Conservation (phyloP, 2,888 invertebrate genomes). For the Chalcosyrphus nemorum region DNA sequence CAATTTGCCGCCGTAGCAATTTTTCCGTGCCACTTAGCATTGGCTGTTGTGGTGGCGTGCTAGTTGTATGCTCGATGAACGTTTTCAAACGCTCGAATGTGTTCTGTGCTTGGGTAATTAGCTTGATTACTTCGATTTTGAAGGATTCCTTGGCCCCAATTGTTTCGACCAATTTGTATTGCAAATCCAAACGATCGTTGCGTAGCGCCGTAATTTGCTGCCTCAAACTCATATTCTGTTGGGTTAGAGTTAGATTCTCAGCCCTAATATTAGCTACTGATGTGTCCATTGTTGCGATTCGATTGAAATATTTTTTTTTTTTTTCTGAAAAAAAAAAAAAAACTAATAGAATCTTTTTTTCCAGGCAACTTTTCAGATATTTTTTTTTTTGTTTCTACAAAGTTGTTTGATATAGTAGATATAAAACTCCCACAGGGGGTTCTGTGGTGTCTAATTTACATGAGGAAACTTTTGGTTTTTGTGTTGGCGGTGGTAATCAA, state of each 20-base stretch:
- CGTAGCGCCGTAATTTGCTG: conserved; percentile 41
- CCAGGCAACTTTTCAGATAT: conserved; percentile 1
- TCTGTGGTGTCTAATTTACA: conserved; percentile 17
- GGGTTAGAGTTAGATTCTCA: conserved; percentile 16
- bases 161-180: conserved; percentile 26
- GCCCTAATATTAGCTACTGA: neutral
- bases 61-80: conserved; percentile 65
- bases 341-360: too few relatives aligned
- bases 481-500: conserved; percentile 30
- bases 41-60: conserved; percentile 47
- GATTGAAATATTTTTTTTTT: conserved; percentile 9
- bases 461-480: conserved; percentile 30
- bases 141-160: conserved; percentile 64
- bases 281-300: conserved; percentile 1
- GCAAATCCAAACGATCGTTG: conserved; percentile 36
- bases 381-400: neutral
- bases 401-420: conserved; percentile 8
- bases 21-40: conserved; percentile 39
- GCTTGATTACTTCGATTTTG: conserved; percentile 63
- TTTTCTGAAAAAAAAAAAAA: conserved; percentile 1
- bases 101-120: conserved; percentile 61
- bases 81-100: conserved; percentile 62
- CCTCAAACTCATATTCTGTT: conserved; percentile 44
- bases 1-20: conserved; percentile 38
- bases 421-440: neutral